Base-by-base conservation (phyloP, 2,113 vertebrate species). In the Leptocoma aspasia region DNA sequence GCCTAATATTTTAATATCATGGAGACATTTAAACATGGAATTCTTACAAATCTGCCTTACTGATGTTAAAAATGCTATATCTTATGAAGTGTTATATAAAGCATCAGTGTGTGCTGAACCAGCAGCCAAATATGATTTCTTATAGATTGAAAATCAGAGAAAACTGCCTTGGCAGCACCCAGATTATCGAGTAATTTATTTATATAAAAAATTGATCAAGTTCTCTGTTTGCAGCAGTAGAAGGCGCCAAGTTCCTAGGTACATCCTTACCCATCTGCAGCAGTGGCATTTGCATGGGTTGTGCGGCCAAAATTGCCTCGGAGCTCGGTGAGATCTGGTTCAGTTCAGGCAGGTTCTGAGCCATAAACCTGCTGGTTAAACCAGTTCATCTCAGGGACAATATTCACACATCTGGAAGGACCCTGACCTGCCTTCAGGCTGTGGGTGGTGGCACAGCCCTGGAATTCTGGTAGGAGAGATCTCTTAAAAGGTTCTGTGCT, bases 401-500 rank as follows among this genome's bases (percentile, higher is more conserved):
- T 11, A 18, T 33, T 56, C 9, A 3, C 65, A 10, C 1, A 2
- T 4, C 68, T 33, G 21, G 23, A 27, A 28, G 78, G 45, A 8
- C 9, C 4, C 27, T 28, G 56, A 24, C 4, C 24, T 56, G 37
- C 8, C 9, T 35, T n/a, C 42, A 21, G 21, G 7, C 45, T 7
- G 7, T 33, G 49, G 3, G 4, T 1, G 23, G 21, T 19, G 7
- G 24, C 2, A 2, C 16, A 85, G 64, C 56, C 44, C 42, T 57
- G 82, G 15, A 17, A 2, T 28, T 75, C 30, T 66, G 39, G 14
- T 9, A 6, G 47, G 33, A 52, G 45, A 41, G 33, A 4, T 20
- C 3, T 24, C 37, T 52, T 7, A 1, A 9, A 10, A 64, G 17
- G 31, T 30, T 28, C 5, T 27, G 1, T 2, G 12, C n/a, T 28